These are phyloP conservation scores for Elephas maximus DNA, from an alignment of 2,113 vertebrate genomes.

Conservation along the genomic window DNA sequence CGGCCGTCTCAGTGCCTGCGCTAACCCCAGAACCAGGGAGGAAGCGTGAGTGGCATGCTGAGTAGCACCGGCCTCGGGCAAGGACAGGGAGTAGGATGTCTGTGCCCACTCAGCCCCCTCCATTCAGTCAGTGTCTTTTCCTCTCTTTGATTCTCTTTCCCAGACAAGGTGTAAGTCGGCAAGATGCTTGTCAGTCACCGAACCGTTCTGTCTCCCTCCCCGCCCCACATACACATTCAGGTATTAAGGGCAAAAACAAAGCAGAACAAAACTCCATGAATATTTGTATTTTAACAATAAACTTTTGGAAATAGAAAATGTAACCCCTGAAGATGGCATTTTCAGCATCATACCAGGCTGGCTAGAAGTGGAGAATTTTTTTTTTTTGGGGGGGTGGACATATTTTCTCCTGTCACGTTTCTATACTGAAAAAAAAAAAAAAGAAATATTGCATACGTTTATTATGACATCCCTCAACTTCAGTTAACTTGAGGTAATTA, in stretches of 20 bases:
- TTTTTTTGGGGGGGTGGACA: not conserved
- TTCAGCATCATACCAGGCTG: not conserved
- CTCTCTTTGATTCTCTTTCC: not conserved
- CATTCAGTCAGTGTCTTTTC: not conserved
- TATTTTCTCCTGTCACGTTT: not conserved
- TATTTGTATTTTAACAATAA: slow-evolving; percentile 37
- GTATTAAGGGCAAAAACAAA: not conserved
- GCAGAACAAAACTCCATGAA: not conserved
- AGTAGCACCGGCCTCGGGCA: not conserved
- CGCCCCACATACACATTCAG: not conserved
- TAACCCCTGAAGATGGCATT: not conserved
- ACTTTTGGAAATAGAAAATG: slow-evolving; percentile 53
- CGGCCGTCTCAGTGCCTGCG: not conserved
- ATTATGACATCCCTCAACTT: not conserved
- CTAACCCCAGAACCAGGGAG: not conserved
- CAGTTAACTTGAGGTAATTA: not conserved
- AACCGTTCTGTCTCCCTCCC: not conserved
- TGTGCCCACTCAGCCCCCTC: not conserved
- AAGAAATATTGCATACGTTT: not conserved
- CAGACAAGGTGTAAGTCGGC: not conserved
- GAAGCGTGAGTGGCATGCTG: not conserved
- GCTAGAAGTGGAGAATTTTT: not conserved
- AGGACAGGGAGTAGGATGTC: not conserved
- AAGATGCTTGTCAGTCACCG: not conserved
- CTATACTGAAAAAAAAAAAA: slow-evolving; percentile 33